Percentiles rank a stretch among this genome's conserved stretches.
Conservation (phyloP, 2,888 invertebrate genomes). For the Gymnoscelis rufifasciata region DNA sequence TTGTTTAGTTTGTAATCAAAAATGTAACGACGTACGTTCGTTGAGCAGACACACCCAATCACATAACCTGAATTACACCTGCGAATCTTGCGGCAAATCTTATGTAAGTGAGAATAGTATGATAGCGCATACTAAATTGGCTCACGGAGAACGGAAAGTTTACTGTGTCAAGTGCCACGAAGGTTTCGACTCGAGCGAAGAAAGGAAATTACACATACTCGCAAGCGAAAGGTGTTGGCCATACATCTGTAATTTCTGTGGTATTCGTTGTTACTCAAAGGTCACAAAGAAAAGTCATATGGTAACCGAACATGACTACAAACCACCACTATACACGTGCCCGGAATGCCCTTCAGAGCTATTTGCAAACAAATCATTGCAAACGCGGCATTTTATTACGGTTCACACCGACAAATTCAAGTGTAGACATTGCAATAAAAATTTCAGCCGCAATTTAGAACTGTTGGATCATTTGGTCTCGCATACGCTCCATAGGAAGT, state of each 20-base stretch:
- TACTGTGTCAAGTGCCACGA: slow-evolving; percentile 24
- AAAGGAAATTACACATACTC: slow-evolving; percentile 28
- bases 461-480: slow-evolving; percentile 19
- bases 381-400: slow-evolving; percentile 31
- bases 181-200: slow-evolving; percentile 24
- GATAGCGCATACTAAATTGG: slow-evolving; percentile 17
- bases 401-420: slow-evolving; percentile 28
- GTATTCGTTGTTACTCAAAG: slow-evolving; percentile 32
- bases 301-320: slow-evolving; percentile 29
- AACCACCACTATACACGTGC: slow-evolving; percentile 30
- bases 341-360: slow-evolving; percentile 34
- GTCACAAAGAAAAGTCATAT: slow-evolving; percentile 30
- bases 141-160: slow-evolving; percentile 18
- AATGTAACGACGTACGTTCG: slow-evolving; percentile 22
- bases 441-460: slow-evolving; percentile 17
- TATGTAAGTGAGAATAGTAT: slow-evolving; percentile 20
- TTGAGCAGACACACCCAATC: slow-evolving; percentile 25
- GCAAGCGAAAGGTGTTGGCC: slow-evolving; percentile 33
- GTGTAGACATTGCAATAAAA: slow-evolving; percentile 23
- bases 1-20: slow-evolving; percentile 20
- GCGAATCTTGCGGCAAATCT: slow-evolving; percentile 27
- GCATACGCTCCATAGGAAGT: slow-evolving; percentile 23
- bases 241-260: slow-evolving; percentile 34
- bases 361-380: slow-evolving; percentile 29
- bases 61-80: slow-evolving; percentile 25